A percentile compares a stretch with the other conserved stretches of the same genome.
These are phyloP conservation scores for Oncorhynchus nerka DNA, from an alignment of 2,113 vertebrate genomes.

Conservation along the genomic window DNA sequence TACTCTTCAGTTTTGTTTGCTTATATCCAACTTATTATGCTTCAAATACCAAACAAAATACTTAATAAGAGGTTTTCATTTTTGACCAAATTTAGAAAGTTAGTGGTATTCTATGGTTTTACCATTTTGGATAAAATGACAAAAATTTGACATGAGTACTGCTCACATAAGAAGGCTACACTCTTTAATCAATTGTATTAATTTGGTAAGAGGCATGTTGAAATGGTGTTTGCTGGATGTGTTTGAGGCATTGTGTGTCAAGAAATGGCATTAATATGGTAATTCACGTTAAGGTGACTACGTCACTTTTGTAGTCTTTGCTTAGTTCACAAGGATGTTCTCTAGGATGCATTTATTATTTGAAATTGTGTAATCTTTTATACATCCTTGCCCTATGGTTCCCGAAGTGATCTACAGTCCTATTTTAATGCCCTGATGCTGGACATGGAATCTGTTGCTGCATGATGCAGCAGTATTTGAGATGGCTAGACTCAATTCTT, in stretches of 20 bases:
- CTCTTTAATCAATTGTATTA: not conserved
- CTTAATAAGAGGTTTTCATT: not conserved
- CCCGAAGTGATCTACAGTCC: not conserved
- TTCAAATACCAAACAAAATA: not conserved
- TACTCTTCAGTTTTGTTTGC: not conserved
- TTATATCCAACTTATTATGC: not conserved
- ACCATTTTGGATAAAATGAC: not conserved
- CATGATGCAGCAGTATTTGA: not conserved
- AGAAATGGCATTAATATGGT: conserved; percentile 7
- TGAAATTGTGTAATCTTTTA: not conserved
- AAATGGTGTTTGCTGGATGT: conserved; percentile 16
- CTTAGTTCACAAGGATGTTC: not conserved
- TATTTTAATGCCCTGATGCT: not conserved
- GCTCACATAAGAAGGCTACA: not conserved
- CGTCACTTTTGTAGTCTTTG: not conserved
- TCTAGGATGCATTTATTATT: not conserved
- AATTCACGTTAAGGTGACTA: not conserved
- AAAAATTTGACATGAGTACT: not conserved
- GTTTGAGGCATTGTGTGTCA: not conserved
- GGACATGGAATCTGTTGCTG: not conserved
- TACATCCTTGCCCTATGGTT: not conserved
- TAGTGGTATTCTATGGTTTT: not conserved
- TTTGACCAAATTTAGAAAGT: not conserved
- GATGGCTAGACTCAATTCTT: not conserved
- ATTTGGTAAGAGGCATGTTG: conserved; percentile 26